Evolutionary conservation across 2,797 vertebrate species (phyloP).

Genomic region (Sebastes flavidus): DNA sequence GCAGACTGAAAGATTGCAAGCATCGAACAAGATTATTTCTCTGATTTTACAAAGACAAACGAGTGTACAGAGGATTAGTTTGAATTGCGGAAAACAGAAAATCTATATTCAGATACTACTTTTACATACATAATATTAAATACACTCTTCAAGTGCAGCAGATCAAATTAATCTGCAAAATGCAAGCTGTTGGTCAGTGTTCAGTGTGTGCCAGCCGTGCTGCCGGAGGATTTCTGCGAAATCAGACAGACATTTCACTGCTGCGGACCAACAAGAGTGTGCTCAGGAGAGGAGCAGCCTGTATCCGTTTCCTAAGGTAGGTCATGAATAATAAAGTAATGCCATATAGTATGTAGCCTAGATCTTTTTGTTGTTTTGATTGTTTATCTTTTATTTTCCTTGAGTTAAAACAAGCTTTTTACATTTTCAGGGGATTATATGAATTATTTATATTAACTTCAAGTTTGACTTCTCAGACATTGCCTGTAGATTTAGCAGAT

Average conservation of each 20-base stretch:
- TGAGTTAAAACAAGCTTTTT: background rate
- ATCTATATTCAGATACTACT: background rate
- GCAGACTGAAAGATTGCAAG: constrained; percentile 11
- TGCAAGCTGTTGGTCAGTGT: constrained; percentile 73
- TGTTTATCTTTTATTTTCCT: background rate
- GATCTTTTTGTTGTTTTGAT: too few relatives aligned
- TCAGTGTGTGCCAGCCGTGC: constrained; percentile 52
- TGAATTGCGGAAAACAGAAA: background rate
- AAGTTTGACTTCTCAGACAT: background rate
- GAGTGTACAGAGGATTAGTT: background rate
- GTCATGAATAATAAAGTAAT: background rate
- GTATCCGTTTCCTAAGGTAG: constrained; percentile 70
- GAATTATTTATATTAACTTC: background rate
- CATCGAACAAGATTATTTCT: background rate
- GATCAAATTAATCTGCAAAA: constrained; percentile 32
- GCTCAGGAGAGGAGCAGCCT: constrained; percentile 58
- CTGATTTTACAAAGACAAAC: constrained; percentile 2
- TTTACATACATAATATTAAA: background rate
- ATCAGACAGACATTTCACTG: constrained; percentile 68
- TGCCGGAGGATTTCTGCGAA: constrained; percentile 56
- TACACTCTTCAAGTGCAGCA: background rate
- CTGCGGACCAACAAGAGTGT: constrained; percentile 58
- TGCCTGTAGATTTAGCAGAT: background rate
- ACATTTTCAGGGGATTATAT: background rate
- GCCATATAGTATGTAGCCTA: background rate